These are phyloP conservation scores for Nematolebias whitei DNA, from an alignment of 2,113 vertebrate genomes.

Conservation along the genomic window DNA sequence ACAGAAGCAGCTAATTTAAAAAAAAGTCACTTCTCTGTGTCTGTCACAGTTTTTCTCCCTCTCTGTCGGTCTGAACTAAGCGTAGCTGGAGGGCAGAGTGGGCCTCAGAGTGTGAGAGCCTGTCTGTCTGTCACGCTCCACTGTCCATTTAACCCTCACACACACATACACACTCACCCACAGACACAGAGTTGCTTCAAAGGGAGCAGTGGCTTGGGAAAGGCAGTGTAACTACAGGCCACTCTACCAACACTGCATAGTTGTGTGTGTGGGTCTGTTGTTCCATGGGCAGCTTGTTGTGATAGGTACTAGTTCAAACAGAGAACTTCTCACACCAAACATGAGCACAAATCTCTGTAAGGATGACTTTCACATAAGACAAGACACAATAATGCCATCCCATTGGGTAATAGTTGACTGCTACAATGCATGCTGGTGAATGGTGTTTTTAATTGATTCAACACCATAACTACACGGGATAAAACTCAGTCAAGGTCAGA, in stretches of 20 bases:
- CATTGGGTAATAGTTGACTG: constrained; percentile 70
- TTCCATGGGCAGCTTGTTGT: constrained; percentile 74
- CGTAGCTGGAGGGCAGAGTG: constrained; percentile 75
- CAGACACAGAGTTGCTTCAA: constrained; percentile 75
- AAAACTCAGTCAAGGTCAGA: background rate
- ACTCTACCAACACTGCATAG: constrained; percentile 80
- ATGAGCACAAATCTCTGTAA: constrained; percentile 68
- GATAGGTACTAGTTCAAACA: constrained; percentile 74
- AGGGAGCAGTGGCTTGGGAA: constrained; percentile 78
- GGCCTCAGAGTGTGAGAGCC: constrained; percentile 74
- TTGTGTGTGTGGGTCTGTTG: constrained; percentile 77
- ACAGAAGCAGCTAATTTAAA: constrained; percentile 77
- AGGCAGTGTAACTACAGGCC: constrained; percentile 74
- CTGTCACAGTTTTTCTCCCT: constrained; percentile 71
- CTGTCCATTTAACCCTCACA: constrained; percentile 78
- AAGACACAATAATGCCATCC: constrained; percentile 40
- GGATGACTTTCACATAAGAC: constrained; percentile 71
- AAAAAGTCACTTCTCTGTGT: constrained; percentile 67
- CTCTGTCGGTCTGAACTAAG: constrained; percentile 77
- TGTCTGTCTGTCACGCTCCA: constrained; percentile 81
- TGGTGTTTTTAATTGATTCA: background rate
- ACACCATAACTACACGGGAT: background rate
- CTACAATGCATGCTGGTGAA: background rate
- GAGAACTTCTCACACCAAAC: constrained; percentile 72
- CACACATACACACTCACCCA: constrained; percentile 80